Evolutionary conservation across 2,113 vertebrate genomes (phyloP).

Genomic region (Ariopsis seemanni): DNA sequence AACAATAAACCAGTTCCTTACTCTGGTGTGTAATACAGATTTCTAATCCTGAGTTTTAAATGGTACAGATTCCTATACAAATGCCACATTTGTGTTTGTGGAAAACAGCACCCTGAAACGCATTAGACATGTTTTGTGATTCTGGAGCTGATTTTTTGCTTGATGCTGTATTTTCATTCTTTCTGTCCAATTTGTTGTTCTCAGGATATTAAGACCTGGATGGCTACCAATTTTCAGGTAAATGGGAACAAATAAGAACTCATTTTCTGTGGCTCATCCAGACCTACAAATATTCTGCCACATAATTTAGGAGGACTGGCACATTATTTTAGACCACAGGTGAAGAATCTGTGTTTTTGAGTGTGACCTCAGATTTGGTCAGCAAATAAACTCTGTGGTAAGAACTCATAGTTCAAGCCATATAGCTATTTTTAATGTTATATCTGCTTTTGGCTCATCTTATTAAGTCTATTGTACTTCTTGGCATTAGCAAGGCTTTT

Average conservation of each 20-base stretch:
- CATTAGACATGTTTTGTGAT: not conserved
- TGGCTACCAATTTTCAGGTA: not conserved
- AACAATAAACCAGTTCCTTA: not conserved
- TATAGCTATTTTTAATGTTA: not conserved
- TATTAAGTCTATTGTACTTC: not conserved
- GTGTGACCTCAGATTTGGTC: not conserved
- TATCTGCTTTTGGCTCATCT: not conserved
- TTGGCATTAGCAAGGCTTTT: not conserved
- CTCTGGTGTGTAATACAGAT: not conserved
- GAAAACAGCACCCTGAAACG: not conserved
- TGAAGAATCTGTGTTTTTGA: not conserved
- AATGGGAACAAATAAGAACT: not conserved
- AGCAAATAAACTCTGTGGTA: not conserved
- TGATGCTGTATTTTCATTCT: not conserved
- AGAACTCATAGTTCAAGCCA: not conserved
- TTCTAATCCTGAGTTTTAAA: not conserved
- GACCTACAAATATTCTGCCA: not conserved
- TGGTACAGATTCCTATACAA: not conserved
- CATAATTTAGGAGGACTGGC: not conserved
- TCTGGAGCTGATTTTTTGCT: not conserved
- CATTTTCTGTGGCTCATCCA: not conserved
- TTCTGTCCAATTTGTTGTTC: not conserved
- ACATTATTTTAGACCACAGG: not conserved
- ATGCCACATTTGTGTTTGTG: not conserved
- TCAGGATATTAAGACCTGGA: not conserved